phyloP scores from a whole-genome alignment of 2,888 invertebrate species.

The Ryuthela nishihirai region DNA sequence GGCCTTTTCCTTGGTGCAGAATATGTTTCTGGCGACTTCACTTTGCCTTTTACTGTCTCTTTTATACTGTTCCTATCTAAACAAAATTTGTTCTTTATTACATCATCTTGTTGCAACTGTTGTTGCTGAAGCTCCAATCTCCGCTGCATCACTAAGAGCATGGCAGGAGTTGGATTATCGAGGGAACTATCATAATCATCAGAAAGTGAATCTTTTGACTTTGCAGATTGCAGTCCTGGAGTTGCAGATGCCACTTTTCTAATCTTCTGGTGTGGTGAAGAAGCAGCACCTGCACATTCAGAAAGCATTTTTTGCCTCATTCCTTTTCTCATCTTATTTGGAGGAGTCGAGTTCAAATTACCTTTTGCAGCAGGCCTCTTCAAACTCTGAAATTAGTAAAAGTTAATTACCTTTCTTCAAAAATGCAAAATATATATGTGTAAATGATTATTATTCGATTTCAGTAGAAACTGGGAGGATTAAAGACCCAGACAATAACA shows the following conservation, averaged over 20 bases:
- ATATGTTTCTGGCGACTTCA: too few relatives aligned
- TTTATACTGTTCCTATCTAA: conserved; percentile 11
- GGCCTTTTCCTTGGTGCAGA: too few relatives aligned
- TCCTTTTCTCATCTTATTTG: conserved; percentile 14
- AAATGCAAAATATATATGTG: too few relatives aligned
- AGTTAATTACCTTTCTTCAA: too few relatives aligned
- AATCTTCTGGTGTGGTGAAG: conserved; percentile 23
- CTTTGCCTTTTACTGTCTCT: too few relatives aligned
- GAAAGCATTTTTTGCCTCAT: conserved; percentile 8
- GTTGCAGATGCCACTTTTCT: conserved; percentile 32
- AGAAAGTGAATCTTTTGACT: conserved; percentile 16
- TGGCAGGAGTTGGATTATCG: conserved; percentile 35
- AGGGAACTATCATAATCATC: conserved; percentile 11
- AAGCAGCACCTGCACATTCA: conserved; percentile 22
- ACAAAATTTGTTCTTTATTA: conserved; percentile 4
- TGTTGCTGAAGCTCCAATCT: conserved; percentile 32
- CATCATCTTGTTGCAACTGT: conserved; percentile 2
- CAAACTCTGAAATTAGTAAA: neutral
- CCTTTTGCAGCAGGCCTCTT: conserved; percentile 27
- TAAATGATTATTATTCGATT: too few relatives aligned
- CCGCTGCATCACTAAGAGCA: conserved; percentile 33
- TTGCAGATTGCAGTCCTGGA: conserved; percentile 23
- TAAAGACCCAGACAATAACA: too few relatives aligned
- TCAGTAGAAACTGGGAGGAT: too few relatives aligned
- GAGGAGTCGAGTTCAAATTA: conserved; percentile 26